Evolutionary conservation across 2,888 invertebrate species (phyloP).

Genomic region (Drosophila suboccidentalis): DNA sequence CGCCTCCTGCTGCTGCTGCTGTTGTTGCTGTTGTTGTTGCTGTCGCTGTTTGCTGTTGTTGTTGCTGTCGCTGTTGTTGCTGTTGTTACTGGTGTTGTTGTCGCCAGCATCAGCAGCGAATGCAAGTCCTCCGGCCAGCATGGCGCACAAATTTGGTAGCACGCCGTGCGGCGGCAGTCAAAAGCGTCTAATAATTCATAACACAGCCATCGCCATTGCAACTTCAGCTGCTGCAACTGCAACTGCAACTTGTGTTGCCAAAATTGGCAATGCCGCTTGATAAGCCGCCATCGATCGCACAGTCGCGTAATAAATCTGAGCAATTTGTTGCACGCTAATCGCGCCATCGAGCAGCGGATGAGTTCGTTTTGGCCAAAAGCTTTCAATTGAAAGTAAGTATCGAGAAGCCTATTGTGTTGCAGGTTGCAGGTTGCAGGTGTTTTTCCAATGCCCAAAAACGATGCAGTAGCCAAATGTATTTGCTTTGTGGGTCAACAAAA

Average conservation of each 20-base stretch:
- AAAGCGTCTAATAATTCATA: slow-evolving; percentile 81
- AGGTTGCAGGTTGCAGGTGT: slow-evolving; percentile 53
- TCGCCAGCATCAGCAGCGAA: slow-evolving; percentile 64
- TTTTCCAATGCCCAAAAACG: slow-evolving; percentile 27
- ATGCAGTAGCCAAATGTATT: slow-evolving; percentile 35
- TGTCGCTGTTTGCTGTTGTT: slow-evolving; percentile 2
- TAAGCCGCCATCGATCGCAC: slow-evolving; percentile 51
- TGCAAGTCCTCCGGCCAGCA: slow-evolving; percentile 72
- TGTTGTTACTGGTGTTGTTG: slow-evolving; percentile 47
- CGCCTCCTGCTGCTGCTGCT: slow-evolving; percentile 49
- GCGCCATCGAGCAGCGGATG: slow-evolving; percentile 54
- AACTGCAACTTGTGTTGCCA: slow-evolving; percentile 55
- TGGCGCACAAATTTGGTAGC: slow-evolving; percentile 81
- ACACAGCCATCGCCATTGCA: slow-evolving; percentile 63
- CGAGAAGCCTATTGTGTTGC: slow-evolving; percentile 66
- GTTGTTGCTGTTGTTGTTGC: slow-evolving; percentile 28
- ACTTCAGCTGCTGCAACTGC: neutral
- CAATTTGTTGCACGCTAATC: slow-evolving; percentile 80
- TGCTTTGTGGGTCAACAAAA: slow-evolving; percentile 65
- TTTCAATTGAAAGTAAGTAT: slow-evolving; percentile 75
- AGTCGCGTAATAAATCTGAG: slow-evolving; percentile 78
- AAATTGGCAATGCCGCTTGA: slow-evolving; percentile 64
- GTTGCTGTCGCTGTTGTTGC: slow-evolving; percentile 2
- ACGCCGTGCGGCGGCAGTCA: slow-evolving; percentile 77
- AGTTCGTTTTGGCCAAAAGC: slow-evolving; percentile 36